phyloP scores from a whole-genome alignment of 2,113 vertebrate species.

The Nematolebias whitei region DNA sequence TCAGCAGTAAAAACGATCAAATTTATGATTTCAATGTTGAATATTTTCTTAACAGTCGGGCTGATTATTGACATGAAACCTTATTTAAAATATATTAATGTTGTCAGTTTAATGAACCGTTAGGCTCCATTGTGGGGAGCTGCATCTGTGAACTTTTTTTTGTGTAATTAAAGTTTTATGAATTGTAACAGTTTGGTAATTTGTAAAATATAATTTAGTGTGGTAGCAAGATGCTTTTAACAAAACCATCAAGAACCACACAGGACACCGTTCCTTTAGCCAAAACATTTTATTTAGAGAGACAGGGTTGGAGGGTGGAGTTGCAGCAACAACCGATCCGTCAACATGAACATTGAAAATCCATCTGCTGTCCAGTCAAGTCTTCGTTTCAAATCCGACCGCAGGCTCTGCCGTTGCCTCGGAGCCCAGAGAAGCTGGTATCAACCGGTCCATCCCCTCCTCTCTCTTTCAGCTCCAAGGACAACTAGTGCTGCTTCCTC shows the following conservation, averaged over 20 bases:
- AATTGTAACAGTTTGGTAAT: constrained; percentile 3
- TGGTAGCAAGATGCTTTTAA: neutral
- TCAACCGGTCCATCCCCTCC: constrained; percentile 69
- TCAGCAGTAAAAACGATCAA: neutral
- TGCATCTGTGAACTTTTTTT: constrained; percentile 19
- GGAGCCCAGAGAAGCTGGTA: constrained; percentile 52
- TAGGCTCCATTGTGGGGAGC: neutral
- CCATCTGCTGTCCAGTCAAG: constrained; percentile 16
- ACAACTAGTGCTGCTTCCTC: constrained; percentile 83
- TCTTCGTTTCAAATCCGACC: constrained; percentile 24
- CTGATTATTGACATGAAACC: too few species aligned
- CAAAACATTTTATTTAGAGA: constrained; percentile 81
- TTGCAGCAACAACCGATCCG: constrained; percentile 60
- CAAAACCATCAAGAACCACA: neutral
- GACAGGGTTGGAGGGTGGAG: constrained; percentile 69
- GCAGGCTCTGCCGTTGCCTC: neutral
- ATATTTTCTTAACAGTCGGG: too few species aligned
- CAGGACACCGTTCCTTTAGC: constrained; percentile 51
- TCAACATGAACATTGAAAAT: constrained; percentile 28
- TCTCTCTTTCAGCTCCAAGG: constrained; percentile 59
- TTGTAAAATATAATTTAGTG: neutral
- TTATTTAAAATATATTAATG: too few species aligned
- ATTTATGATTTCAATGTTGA: too few species aligned
- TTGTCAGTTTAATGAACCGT: neutral
- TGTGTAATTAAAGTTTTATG: constrained; percentile 12